phyloP scores from a whole-genome alignment of 2,888 invertebrate species.

The Exephanes ischioxanthus region DNA sequence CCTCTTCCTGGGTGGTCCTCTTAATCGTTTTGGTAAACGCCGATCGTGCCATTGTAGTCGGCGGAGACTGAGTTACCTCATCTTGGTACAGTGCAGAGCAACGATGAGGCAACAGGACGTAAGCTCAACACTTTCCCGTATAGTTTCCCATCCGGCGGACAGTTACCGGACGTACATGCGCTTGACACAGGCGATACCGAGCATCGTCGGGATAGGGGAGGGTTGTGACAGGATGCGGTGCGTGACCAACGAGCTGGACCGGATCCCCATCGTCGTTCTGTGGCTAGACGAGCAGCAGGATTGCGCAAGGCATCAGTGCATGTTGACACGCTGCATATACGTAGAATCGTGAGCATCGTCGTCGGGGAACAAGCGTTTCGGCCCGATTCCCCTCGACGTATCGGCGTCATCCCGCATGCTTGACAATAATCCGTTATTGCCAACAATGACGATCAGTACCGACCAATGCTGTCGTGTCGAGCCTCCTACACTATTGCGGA shows the following conservation, averaged over 20 bases:
- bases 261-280: constrained; percentile 62
- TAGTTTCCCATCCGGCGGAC: constrained; percentile 28
- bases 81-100: constrained; percentile 71
- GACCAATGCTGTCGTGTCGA: neutral
- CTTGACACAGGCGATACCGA: constrained; percentile 40
- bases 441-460: constrained; percentile 14
- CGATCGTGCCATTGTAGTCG: constrained; percentile 51
- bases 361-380: constrained; percentile 32
- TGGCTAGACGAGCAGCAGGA: constrained; percentile 59
- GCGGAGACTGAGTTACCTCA: constrained; percentile 55
- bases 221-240: constrained; percentile 71
- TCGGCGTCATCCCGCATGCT: constrained; percentile 16
- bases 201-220: constrained; percentile 43
- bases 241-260: constrained; percentile 72
- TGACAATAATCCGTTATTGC: constrained; percentile 32
- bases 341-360: neutral
- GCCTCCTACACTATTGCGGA: neutral
- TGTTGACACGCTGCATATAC: constrained; percentile 9
- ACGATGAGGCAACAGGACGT: constrained; percentile 72
- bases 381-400: constrained; percentile 20
- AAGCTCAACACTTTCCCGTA: constrained; percentile 53
- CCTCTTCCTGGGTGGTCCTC: neutral
- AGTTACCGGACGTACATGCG: constrained; percentile 36
- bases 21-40: constrained; percentile 50
- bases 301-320: constrained; percentile 28